Base-by-base conservation (phyloP, 2,113 vertebrate species). In the Lynx canadensis region DNA sequence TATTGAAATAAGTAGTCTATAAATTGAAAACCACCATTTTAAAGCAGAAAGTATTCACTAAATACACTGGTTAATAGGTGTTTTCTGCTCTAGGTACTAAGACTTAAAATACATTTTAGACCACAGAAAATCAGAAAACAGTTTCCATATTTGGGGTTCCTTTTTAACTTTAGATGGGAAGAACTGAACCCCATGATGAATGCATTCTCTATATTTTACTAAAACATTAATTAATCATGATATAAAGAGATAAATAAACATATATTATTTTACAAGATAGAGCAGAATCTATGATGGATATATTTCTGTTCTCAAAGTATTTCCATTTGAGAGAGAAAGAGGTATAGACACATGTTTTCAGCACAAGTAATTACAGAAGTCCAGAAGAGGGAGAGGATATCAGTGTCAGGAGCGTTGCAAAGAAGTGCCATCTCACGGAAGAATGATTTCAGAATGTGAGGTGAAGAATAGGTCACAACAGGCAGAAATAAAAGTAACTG, bases 361-460 rank as follows among this genome's bases (percentile, higher is more conserved):
- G 33, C 48, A 84, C 31, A 92, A 91, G 15, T 74, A 81, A 87
- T 78, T 79, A 45, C 9, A 63, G 6, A 21, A 45, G 3, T 94
- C 52, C 15, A 52, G 12, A 79, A 23, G 25, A 79, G 5, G 52
- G 5, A 74, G n/a, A 29, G 3, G 29, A 18, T 68, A 73, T 16
- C 52, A 9, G 7, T 83, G 19, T 79, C 79, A 89, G 27, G 23
- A 63, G 3, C 65, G 8, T 63, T 82, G 55, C 16, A 36, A 97
- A 84, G 52, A 90, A 86, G 18, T 66, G 52, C 1, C 7, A 31
- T 60, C 63, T 96, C 63, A 23, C 1, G 1, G 16, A 94, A 74
- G 66, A 93, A 78, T 48, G 71, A 68, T 55, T 95, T 96, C 60
- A 94, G 38, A 92, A 65, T 33, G 13, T 78, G 57, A 83, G 13